Conservation (phyloP, 2,113 vertebrate species). For the Synchiropus splendidus region DNA sequence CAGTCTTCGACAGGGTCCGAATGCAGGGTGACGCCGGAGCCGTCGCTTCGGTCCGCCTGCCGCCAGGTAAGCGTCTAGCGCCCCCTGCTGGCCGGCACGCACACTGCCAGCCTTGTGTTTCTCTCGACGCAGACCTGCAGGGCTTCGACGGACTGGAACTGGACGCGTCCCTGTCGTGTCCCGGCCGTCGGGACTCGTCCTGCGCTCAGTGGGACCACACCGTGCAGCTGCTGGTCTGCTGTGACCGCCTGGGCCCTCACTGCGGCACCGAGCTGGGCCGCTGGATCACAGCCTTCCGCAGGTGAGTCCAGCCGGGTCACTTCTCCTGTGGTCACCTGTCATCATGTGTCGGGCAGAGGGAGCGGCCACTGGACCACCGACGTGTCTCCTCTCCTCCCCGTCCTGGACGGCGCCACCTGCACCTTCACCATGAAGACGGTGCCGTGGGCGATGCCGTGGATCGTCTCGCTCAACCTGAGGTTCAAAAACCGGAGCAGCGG, state of each 20-base stretch:
- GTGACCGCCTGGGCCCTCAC: constrained; percentile 33
- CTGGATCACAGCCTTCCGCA: constrained; percentile 73
- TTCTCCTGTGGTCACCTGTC: too few relatives aligned
- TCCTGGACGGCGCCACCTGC: constrained; percentile 57
- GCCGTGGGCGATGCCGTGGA: constrained; percentile 71
- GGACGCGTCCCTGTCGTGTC: constrained; percentile 66
- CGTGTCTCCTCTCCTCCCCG: constrained; percentile 63
- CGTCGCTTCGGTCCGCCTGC: constrained; percentile 49
- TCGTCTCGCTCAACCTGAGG: constrained; percentile 64
- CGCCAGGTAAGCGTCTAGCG: constrained; percentile 36
- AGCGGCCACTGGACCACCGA: constrained; percentile 68
- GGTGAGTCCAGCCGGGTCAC: too few relatives aligned
- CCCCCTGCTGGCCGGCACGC: neutral
- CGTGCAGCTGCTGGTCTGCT: constrained; percentile 69
- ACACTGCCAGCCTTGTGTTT: neutral
- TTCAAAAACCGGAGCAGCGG: constrained; percentile 55
- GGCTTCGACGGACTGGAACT: constrained; percentile 56
- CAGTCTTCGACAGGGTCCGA: constrained; percentile 54
- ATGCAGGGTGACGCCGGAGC: constrained; percentile 69
- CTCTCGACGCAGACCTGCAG: constrained; percentile 35
- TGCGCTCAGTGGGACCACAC: constrained; percentile 73
- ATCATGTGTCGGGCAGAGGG: constrained; percentile 50
- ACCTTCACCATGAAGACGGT: constrained; percentile 66
- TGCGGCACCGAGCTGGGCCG: constrained; percentile 69
- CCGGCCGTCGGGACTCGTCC: constrained; percentile 55